These are phyloP conservation scores for Lytechinus variegatus DNA, from an alignment of 35 echinoderm and acorn worm genomes.

Conservation along the genomic window DNA sequence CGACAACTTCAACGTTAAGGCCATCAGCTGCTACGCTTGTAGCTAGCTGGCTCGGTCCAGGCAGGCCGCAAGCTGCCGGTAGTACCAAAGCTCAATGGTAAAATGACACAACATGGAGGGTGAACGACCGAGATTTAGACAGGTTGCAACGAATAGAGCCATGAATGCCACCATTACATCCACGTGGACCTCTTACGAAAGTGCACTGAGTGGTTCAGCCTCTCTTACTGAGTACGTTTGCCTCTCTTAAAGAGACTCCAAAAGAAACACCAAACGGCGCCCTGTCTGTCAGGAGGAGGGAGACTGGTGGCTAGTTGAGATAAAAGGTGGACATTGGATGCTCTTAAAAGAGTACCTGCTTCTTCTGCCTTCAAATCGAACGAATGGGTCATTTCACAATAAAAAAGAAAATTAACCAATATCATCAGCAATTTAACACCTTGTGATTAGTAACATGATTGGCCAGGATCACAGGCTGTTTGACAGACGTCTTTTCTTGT, in stretches of 20 bases:
- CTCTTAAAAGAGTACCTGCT: not conserved
- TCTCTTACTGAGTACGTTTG: not conserved
- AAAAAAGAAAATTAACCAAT: no score
- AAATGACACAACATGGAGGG: not conserved
- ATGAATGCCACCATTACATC: slow-evolving; percentile 18
- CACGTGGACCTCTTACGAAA: not conserved
- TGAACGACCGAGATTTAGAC: slow-evolving; percentile 9
- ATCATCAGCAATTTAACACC: no score
- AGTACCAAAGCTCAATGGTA: not conserved
- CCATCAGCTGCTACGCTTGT: not conserved
- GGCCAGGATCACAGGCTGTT: not conserved
- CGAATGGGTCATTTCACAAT: not conserved
- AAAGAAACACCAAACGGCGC: not conserved
- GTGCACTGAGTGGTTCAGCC: not conserved
- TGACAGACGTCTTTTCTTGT: not conserved
- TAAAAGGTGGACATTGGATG: not conserved
- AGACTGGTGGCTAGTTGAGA: not conserved
- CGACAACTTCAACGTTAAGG: not conserved
- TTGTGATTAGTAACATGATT: no score
- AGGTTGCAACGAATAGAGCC: not conserved
- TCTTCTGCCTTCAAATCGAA: not conserved
- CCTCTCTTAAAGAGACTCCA: not conserved
- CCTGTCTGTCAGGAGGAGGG: not conserved
- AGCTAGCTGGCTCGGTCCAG: not conserved
- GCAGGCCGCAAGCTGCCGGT: not conserved